These are phyloP conservation scores for Petrophora chlorosata DNA, from an alignment of 2,888 invertebrate species.

Conservation along the genomic window DNA sequence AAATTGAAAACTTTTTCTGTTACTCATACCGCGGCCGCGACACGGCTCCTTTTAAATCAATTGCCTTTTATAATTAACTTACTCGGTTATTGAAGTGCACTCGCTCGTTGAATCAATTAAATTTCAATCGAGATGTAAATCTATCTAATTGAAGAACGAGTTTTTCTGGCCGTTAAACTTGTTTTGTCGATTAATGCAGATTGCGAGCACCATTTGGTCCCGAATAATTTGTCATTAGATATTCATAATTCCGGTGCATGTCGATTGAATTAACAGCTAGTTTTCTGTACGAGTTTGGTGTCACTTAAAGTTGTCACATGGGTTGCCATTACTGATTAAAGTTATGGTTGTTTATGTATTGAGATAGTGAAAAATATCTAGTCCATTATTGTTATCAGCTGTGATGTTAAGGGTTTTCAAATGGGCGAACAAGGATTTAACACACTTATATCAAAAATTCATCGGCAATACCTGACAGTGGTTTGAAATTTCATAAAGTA, in stretches of 20 bases:
- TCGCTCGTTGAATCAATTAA: conserved; percentile 77
- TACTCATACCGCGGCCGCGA: conserved; percentile 80
- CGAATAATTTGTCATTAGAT: conserved; percentile 20
- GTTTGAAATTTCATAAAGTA: too few species aligned
- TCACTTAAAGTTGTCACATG: conserved; percentile 30
- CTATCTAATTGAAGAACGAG: conserved; percentile 65
- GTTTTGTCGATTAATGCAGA: conserved; percentile 53
- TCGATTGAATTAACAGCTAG: conserved; percentile 39
- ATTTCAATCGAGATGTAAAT: conserved; percentile 78
- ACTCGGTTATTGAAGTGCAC: conserved; percentile 76
- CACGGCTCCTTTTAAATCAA: conserved; percentile 81
- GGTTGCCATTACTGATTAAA: conserved; percentile 14
- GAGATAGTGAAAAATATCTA: conserved; percentile 1
- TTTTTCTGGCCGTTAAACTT: conserved; percentile 67
- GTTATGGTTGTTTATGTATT: conserved; percentile 5
- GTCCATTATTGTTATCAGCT: not conserved
- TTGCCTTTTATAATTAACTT: conserved; percentile 83
- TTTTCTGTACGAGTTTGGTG: conserved; percentile 30
- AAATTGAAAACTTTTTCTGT: conserved; percentile 85
- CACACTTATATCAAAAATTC: too few species aligned
- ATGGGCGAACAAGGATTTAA: too few species aligned
- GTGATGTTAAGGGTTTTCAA: too few species aligned
- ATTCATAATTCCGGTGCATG: conserved; percentile 38
- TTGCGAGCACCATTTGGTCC: conserved; percentile 33
- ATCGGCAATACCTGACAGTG: too few species aligned